Conservation (phyloP, 1,140 invertebrate species). For the Epicauta chinensis region DNA sequence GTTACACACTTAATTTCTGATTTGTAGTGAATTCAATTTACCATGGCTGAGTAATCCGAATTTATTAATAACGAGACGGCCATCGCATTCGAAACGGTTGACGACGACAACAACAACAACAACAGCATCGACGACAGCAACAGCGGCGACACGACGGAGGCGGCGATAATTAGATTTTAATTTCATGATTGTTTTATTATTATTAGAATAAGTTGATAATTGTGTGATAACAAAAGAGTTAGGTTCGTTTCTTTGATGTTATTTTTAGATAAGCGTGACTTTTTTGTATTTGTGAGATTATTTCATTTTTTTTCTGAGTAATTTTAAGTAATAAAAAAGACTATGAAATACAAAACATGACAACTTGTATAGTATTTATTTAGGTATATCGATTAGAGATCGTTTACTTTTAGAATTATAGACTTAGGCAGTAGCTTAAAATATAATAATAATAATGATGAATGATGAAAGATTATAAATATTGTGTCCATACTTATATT, state of each 20-base stretch:
- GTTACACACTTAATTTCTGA: background rate
- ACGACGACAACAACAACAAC: conserved; percentile 3
- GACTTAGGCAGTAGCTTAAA: too few species aligned
- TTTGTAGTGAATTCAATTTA: background rate
- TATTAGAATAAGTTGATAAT: background rate
- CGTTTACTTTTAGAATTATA: too few species aligned
- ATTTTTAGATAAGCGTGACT: background rate
- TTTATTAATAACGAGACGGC: conserved; percentile 9
- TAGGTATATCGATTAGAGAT: too few species aligned
- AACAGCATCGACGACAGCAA: background rate
- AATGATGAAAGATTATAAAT: too few species aligned
- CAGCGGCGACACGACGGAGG: too few species aligned
- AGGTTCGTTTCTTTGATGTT: background rate
- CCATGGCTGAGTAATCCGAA: background rate
- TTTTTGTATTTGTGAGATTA: background rate
- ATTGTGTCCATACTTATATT: too few species aligned
- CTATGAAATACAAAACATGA: conserved; percentile 1
- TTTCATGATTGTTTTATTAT: conserved; percentile 3
- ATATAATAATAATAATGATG: too few species aligned
- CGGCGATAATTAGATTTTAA: conserved; percentile 10
- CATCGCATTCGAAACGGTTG: conserved; percentile 17
- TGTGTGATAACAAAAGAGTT: background rate
- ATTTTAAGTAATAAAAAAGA: background rate
- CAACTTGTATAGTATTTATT: conserved; percentile 15
- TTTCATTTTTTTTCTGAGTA: background rate